Evolutionary conservation across 2,113 vertebrate species (phyloP), one percentile per base, ranked within the genome.

Genomic region (Mystacornis crossleyi): DNA sequence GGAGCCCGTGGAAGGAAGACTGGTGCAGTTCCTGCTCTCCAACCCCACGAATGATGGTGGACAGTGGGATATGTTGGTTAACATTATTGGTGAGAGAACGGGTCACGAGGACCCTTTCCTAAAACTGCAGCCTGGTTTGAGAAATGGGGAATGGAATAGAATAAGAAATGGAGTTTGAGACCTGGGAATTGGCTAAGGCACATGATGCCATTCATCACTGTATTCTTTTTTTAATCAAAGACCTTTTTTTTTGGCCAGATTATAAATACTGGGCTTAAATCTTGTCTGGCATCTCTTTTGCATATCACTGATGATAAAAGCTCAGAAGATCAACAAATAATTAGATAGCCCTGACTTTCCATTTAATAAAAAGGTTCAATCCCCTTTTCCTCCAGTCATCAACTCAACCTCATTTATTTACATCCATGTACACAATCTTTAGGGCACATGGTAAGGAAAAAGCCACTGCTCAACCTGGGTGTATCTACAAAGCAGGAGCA

Each of bases 51-150:
- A 99, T 43, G 99, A 99, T 61, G 99, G 99, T 60, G 99, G 99
- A 51, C 99, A 99, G 82, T 99, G 99, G 99, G 99, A 99, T 92
- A 99, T 99, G 99, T 94, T 99, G 95, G 99, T 99, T 84, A 99
- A 99, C 91, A 98, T 99, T 82, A 98, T 99, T 83, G 99, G 99
- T 99, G 95, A 98, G 99, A 94, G 19, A 43, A 42, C 0, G 31
- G 18, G 24, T 33, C 10, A 2, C 4, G 21, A 14, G 65, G 77
- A 86, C 36, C 16, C 18, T 31, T 89, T 50, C 20, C 14, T 78
- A 45, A 36, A 70, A 3, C 1, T 54, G 25, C 26, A 21, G 1
- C 1, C 21, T 78, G 74, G 8, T 50, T 69, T 83, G 74, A 34
- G 81, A 43, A 29, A 12, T 43, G 17, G 38, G 85, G 28, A 58